Base-by-base conservation (phyloP, 1,140 invertebrate species). In the Sminthurides bifidus region DNA sequence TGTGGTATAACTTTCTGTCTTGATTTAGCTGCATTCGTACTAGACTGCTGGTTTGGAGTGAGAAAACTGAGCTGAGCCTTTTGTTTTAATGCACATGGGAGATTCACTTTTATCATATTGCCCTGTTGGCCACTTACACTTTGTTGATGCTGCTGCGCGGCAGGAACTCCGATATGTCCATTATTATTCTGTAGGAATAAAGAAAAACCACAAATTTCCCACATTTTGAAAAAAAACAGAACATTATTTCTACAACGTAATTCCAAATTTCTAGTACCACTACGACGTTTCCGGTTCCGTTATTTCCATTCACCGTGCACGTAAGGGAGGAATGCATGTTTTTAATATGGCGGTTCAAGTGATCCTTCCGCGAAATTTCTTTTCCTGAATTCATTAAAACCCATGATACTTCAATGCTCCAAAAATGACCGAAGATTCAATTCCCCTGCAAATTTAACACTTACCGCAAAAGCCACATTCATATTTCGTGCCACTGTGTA, bases 321-420 rank as follows among this genome's bases (percentile, higher is more conserved):
- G 24, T 14, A 23, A 44, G 6, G 21, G 50, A 53, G 19, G 45
- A 35, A 33, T 63, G 61, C 54, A 59, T 57, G 52, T 63, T 63
- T 45, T 58, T 58, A 23, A 65, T 65, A 46, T 65, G 63, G 4
- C 63, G 33, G n/a, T 46, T 49, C 30, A 65, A 41, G 51, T 65
- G 63, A 45, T 65, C 63, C 37, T 65, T 61, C 29, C 59, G 30
- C 14, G 54, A 57, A 21, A 61, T 61, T 31, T 61, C 59, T 41
- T 48, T 54, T 12, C 10, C 31, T 38, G 21, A 54, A 49, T 31
- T 41, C 38, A 37, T 37, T 5, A 6, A 24, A 23, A 45, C 3
- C 23, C 24, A 45, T 21, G 19, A 21, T 26, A 45, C 19, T 3
- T 45, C 21, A 45, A 45, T 45, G 15, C 23, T 17, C 5, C n/a